Conservation (phyloP, 2,888 invertebrate species). For the Microctonus hyperodae region DNA sequence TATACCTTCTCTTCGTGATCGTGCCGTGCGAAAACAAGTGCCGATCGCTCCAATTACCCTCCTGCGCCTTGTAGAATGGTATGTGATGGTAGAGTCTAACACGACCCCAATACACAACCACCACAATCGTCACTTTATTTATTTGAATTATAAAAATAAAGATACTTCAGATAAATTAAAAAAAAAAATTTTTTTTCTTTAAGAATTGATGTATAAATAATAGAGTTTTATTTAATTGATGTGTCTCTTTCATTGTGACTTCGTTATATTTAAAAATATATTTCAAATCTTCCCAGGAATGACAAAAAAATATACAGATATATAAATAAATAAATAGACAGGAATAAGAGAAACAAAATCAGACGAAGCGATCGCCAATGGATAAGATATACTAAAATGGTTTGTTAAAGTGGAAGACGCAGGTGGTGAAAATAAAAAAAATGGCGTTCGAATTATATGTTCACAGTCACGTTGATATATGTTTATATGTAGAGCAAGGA, state of each 20-base stretch:
- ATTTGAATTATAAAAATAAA: too few relatives aligned
- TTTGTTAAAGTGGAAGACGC: conserved; percentile 9
- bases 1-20: conserved; percentile 48
- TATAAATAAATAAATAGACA: not conserved
- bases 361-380: conserved; percentile 27
- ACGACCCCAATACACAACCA: conserved; percentile 19
- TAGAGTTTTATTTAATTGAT: not conserved
- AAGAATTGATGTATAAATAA: not conserved
- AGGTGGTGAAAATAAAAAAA: conserved; percentile 53
- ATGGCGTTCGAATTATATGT: conserved; percentile 54
- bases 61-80: conserved; percentile 14
- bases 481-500: conserved; percentile 34
- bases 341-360: conserved; percentile 11
- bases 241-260: not conserved
- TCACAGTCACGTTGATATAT: conserved; percentile 53
- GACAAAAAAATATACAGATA: conserved; percentile 8
- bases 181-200: not conserved
- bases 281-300: not conserved
- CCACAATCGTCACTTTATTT: conserved; percentile 17
- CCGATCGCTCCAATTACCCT: conserved; percentile 60
- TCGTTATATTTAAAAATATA: not conserved
- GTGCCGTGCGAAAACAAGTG: conserved; percentile 58
- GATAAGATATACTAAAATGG: not conserved
- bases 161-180: too few relatives aligned
- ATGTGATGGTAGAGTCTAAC: conserved; percentile 21